Evolutionary conservation across 2,113 vertebrate species (phyloP).

Genomic region (Tricholaema leucomelas): DNA sequence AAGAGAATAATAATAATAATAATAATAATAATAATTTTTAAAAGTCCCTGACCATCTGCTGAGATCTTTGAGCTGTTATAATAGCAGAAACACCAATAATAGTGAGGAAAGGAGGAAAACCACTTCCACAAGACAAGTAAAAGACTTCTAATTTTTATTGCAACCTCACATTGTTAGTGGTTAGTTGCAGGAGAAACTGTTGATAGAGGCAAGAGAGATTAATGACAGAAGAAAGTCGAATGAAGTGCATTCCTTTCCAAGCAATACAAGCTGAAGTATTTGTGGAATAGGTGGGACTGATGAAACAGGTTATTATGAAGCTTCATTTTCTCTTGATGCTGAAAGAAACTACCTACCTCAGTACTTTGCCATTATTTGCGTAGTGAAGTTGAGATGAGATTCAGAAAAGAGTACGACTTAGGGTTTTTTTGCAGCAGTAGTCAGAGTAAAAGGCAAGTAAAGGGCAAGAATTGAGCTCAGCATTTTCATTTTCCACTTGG

Average conservation of each 20-base stretch:
- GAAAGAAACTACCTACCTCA: neutral
- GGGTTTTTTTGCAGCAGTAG: constrained; percentile 20
- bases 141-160: neutral
- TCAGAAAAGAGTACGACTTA: constrained; percentile 1
- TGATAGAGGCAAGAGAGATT: neutral
- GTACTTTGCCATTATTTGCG: neutral
- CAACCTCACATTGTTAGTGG: neutral
- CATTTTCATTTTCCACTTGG: constrained; percentile 38
- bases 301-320: neutral
- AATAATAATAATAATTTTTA: too few relatives aligned
- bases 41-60: neutral
- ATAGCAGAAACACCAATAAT: neutral
- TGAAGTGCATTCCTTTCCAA: neutral
- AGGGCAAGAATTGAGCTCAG: constrained; percentile 25
- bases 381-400: constrained; percentile 5
- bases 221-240: neutral
- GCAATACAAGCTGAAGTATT: neutral
- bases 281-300: neutral
- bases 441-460: constrained; percentile 44
- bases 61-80: neutral
- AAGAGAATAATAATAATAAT: too few relatives aligned
- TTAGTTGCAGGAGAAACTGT: neutral
- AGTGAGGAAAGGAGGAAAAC: neutral
- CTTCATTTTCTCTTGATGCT: constrained; percentile 1
- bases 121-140: neutral